phyloP scores from a whole-genome alignment of 23 tunicate genomes.

The Clavelina lepadiformis region DNA sequence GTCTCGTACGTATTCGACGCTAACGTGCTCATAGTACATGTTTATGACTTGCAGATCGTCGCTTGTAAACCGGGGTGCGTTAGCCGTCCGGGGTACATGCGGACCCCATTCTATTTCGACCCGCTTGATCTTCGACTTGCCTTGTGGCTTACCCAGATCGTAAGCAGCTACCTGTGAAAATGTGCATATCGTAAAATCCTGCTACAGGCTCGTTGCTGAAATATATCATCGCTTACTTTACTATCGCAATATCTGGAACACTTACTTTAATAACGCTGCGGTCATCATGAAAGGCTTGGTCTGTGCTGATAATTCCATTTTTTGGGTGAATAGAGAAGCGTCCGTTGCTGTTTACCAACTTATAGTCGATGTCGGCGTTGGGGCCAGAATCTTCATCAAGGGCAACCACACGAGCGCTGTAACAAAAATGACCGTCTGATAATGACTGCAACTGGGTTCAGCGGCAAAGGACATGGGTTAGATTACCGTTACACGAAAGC shows the following conservation, averaged over 20 bases:
- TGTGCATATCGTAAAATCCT: not conserved
- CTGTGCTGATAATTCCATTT: constrained; percentile 44
- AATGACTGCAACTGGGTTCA: too few species aligned
- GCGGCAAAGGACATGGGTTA: too few species aligned
- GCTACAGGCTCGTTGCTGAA: not conserved
- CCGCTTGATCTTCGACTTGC: constrained; percentile 7
- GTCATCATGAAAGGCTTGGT: constrained; percentile 18
- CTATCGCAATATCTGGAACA: too few species aligned
- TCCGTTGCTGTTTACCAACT: constrained; percentile 1
- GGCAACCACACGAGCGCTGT: constrained; percentile 45
- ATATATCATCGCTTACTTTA: not conserved
- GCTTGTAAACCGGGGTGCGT: constrained; percentile 19
- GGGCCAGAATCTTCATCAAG: constrained; percentile 32
- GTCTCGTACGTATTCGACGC: not conserved
- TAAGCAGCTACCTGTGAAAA: constrained; percentile 13
- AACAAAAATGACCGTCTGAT: too few species aligned
- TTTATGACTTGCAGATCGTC: not conserved
- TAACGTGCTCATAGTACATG: constrained; percentile 29
- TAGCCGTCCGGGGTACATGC: not conserved
- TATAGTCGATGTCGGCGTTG: constrained; percentile 25
- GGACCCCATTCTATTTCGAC: constrained; percentile 24
- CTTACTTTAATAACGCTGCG: constrained; percentile 35
- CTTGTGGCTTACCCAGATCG: constrained; percentile 16
- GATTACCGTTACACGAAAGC: too few species aligned
- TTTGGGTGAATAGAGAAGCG: constrained; percentile 29